Percentiles rank a stretch among this genome's conserved stretches.
Conservation (phyloP, 2,797 vertebrate genomes). For the Dromococcyx pavoninus region DNA sequence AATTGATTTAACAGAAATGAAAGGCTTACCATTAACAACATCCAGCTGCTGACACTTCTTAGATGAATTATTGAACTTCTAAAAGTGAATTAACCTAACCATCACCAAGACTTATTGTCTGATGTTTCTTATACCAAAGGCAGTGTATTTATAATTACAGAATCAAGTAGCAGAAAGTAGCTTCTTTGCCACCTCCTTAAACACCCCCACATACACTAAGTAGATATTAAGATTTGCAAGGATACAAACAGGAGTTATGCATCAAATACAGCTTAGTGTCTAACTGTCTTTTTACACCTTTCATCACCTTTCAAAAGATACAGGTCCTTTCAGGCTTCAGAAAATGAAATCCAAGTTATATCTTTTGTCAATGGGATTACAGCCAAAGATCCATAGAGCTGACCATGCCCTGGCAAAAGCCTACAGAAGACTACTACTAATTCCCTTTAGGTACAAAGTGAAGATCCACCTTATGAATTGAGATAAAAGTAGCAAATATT, state of each 20-base stretch:
- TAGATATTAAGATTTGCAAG: constrained; percentile 15
- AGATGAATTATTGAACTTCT: constrained; percentile 85
- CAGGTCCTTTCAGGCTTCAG: background rate
- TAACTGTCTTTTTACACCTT: background rate
- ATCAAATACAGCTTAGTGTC: background rate
- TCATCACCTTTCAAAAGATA: background rate
- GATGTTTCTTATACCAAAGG: constrained; percentile 65
- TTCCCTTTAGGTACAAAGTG: background rate
- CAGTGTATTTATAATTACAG: constrained; percentile 75
- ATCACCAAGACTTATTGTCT: constrained; percentile 77
- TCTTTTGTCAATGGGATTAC: constrained; percentile 17
- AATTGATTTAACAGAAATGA: constrained; percentile 83
- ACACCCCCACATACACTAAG: background rate
- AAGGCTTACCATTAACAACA: constrained; percentile 83
- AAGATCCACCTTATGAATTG: background rate
- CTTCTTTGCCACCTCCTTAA: background rate
- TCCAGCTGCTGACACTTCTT: constrained; percentile 78
- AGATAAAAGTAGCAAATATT: background rate
- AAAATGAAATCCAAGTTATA: constrained; percentile 6
- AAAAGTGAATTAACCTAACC: constrained; percentile 84
- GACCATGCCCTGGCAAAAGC: background rate
- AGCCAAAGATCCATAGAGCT: background rate
- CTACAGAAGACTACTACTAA: background rate
- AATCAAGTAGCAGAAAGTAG: constrained; percentile 54
- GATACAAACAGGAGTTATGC: background rate